These are phyloP conservation scores for Netta rufina DNA, from an alignment of 2,797 vertebrate species.

Conservation along the genomic window DNA sequence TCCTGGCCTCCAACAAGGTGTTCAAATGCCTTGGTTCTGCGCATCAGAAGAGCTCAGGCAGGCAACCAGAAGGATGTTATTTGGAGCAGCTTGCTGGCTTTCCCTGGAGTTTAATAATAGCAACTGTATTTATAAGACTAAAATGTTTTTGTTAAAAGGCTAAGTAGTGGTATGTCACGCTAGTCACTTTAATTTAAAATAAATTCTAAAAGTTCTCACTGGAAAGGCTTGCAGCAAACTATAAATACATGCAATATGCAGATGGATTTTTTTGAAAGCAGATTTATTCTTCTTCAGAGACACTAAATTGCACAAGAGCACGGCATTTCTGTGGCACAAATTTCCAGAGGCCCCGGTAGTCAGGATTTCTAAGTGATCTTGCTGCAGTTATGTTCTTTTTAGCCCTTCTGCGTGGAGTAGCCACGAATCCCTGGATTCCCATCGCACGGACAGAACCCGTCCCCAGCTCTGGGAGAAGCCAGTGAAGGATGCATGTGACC, in stretches of 20 bases:
- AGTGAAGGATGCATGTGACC: neutral
- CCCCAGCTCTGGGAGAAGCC: neutral
- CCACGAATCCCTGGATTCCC: neutral
- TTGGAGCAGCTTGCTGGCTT: slow-evolving; percentile 52
- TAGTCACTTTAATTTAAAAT: slow-evolving; percentile 72
- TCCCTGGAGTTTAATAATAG: slow-evolving; percentile 71
- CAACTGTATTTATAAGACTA: slow-evolving; percentile 57
- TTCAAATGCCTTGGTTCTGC: neutral
- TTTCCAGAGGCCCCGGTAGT: neutral
- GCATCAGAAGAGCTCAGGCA: neutral
- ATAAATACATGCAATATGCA: slow-evolving; percentile 64
- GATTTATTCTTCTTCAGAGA: slow-evolving; percentile 51
- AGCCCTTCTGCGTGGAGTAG: neutral
- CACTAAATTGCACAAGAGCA: slow-evolving; percentile 1
- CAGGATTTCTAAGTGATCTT: neutral
- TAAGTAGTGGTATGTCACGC: slow-evolving; percentile 65
- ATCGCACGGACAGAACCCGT: fast-evolving
- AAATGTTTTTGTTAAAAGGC: slow-evolving; percentile 69
- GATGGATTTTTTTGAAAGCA: slow-evolving; percentile 35
- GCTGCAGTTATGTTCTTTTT: neutral
- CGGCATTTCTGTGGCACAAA: slow-evolving; percentile 11
- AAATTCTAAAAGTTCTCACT: slow-evolving; percentile 66
- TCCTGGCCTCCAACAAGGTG: neutral
- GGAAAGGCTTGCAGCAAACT: slow-evolving; percentile 66
- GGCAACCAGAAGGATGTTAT: neutral